phyloP scores from a whole-genome alignment of 1,140 invertebrate species.

The Drosophila sechellia region DNA sequence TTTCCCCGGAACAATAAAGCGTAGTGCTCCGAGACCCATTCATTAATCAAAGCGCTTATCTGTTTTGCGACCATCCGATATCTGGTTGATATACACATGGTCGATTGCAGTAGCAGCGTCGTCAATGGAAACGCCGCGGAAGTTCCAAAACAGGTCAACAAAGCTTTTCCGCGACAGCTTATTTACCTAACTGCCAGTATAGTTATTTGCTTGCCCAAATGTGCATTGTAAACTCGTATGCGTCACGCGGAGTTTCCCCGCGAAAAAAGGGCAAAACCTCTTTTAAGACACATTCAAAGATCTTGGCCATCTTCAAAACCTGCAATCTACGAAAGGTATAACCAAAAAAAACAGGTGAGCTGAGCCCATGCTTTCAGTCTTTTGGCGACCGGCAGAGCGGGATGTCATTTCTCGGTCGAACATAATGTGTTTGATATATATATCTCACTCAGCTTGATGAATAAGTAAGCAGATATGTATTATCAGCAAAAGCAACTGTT shows the following conservation, averaged over 20 bases:
- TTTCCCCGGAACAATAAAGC: conserved; percentile 24
- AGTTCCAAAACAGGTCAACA: conserved; percentile 55
- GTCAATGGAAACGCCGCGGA: conserved; percentile 47
- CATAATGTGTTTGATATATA: conserved; percentile 4
- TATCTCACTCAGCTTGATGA: background rate
- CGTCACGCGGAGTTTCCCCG: conserved; percentile 30
- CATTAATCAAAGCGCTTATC: conserved; percentile 28
- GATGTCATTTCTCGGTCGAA: conserved; percentile 10
- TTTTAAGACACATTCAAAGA: conserved; percentile 25
- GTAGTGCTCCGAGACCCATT: conserved; percentile 15
- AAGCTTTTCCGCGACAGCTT: conserved; percentile 23
- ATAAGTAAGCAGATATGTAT: background rate
- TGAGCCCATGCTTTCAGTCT: conserved; percentile 25
- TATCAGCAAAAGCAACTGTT: background rate
- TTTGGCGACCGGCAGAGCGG: background rate
- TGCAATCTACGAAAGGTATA: conserved; percentile 16
- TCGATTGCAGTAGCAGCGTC: conserved; percentile 53
- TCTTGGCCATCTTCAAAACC: conserved; percentile 24
- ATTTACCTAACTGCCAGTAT: conserved; percentile 38
- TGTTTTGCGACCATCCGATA: conserved; percentile 23
- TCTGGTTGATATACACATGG: background rate
- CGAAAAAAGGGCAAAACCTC: conserved; percentile 11
- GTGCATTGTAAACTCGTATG: conserved; percentile 21
- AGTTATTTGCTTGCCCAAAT: conserved; percentile 14
- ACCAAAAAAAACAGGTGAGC: conserved; percentile 6